A percentile compares a stretch with the other conserved stretches of the same genome.
phyloP scores from a whole-genome alignment of 2,113 vertebrate species.

The Muscicapa adusta region DNA sequence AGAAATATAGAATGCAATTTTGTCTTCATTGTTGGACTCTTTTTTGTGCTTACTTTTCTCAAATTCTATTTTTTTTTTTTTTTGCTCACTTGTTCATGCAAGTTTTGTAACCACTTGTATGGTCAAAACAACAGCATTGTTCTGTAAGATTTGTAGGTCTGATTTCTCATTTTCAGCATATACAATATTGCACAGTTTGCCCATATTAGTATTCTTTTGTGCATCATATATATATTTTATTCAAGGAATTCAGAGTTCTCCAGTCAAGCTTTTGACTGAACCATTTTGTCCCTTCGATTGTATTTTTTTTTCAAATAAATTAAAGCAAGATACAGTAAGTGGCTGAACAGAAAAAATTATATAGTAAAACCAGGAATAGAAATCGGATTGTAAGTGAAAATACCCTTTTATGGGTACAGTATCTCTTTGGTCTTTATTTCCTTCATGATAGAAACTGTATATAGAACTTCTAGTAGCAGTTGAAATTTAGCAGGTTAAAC shows the following conservation, averaged over 20 bases:
- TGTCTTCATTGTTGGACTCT: neutral
- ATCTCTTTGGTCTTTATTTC: neutral
- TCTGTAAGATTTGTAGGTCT: neutral
- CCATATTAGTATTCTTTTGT: neutral
- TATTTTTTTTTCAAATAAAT: neutral
- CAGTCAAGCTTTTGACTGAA: neutral
- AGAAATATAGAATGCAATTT: neutral
- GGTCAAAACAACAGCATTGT: neutral
- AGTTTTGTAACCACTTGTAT: neutral
- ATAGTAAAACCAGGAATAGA: neutral
- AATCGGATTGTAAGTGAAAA: neutral
- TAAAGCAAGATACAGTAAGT: neutral
- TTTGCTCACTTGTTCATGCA: neutral
- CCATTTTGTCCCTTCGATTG: neutral
- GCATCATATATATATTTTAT: neutral
- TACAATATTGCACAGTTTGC: neutral
- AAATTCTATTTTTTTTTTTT: neutral
- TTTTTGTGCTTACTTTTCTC: neutral
- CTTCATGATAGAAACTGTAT: neutral
- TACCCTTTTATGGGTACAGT: neutral
- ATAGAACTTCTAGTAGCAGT: neutral
- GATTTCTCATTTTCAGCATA: neutral
- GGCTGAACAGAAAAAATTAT: neutral
- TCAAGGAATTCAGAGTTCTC: neutral
- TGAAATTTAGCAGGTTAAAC: neutral